Percentiles rank a stretch among this genome's conserved stretches.
Conservation (phyloP, 2,888 invertebrate genomes). For the Helobdella robusta region DNA sequence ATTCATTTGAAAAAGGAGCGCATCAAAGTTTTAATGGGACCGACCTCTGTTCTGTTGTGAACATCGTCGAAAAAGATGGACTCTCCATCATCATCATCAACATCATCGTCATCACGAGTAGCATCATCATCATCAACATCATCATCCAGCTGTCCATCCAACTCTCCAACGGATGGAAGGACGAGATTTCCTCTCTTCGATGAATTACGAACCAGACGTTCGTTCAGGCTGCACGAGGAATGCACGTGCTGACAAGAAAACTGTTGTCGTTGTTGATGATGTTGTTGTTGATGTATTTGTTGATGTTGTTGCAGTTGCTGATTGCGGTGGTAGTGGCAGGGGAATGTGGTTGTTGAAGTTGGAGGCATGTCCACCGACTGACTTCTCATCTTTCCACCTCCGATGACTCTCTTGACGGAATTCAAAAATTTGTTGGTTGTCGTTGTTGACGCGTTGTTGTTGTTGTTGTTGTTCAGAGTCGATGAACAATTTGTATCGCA, state of each 20-base stretch:
- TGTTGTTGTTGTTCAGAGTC: not conserved
- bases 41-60: too few species aligned
- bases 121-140: not conserved
- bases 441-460: not conserved
- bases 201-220: not conserved
- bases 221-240: not conserved
- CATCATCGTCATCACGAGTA: not conserved
- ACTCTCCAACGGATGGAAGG: not conserved
- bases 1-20: too few species aligned
- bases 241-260: not conserved
- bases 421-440: slow-evolving; percentile 39
- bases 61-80: too few species aligned
- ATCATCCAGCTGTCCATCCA: not conserved
- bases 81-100: too few species aligned
- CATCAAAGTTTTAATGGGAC: too few species aligned
- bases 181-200: not conserved
- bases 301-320: slow-evolving; percentile 27
- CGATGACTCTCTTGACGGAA: slow-evolving; percentile 43
- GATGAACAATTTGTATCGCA: not conserved
- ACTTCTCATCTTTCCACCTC: slow-evolving; percentile 40
- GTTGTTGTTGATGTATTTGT: too few species aligned
- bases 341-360: slow-evolving; percentile 20
- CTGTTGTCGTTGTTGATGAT: too few species aligned
- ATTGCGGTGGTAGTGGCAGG: slow-evolving; percentile 30
- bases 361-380: slow-evolving; percentile 30